These are phyloP conservation scores for Chaunax sp. DNA, from an alignment of 2,797 vertebrate species.

Conservation along the genomic window DNA sequence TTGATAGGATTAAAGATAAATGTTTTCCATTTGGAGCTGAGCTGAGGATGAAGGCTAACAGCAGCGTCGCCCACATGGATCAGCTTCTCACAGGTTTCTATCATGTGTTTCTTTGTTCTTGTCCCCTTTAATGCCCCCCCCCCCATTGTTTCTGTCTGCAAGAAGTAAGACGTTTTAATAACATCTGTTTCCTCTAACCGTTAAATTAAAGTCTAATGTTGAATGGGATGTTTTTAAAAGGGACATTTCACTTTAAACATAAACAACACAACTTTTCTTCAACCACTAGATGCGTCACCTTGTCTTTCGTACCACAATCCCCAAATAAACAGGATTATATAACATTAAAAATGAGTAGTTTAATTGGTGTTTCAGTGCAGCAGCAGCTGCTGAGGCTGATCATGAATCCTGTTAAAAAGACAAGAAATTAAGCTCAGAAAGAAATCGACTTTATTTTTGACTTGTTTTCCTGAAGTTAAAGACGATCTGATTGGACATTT, in stretches of 20 bases:
- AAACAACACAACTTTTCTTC: constrained; percentile 5
- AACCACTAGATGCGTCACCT: constrained; percentile 45
- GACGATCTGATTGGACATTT: constrained; percentile 51
- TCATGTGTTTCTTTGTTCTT: constrained; percentile 14
- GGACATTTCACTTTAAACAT: constrained; percentile 35
- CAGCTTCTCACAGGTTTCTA: constrained; percentile 47
- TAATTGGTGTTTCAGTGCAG: constrained; percentile 43
- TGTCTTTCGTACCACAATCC: constrained; percentile 59
- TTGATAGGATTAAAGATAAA: constrained; percentile 57
- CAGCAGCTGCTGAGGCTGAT: constrained; percentile 44
- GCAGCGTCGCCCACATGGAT: constrained; percentile 50
- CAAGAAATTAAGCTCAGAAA: constrained; percentile 47
- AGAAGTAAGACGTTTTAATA: constrained; percentile 32
- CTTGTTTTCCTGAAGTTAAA: constrained; percentile 52
- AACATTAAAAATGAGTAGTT: constrained; percentile 40
- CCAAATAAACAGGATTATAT: constrained; percentile 38
- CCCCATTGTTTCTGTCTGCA: constrained; percentile 30
- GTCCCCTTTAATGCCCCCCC: constrained; percentile 20
- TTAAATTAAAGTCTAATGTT: constrained; percentile 38
- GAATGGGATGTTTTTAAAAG: constrained; percentile 46
- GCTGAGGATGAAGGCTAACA: constrained; percentile 47
- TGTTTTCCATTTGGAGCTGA: constrained; percentile 52
- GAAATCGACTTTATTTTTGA: constrained; percentile 46
- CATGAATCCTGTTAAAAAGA: constrained; percentile 48
- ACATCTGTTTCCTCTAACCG: constrained; percentile 10